A percentile compares a stretch with the other conserved stretches of the same genome.
Conservation (phyloP, 2,113 vertebrate genomes). For the Oreochromis niloticus region DNA sequence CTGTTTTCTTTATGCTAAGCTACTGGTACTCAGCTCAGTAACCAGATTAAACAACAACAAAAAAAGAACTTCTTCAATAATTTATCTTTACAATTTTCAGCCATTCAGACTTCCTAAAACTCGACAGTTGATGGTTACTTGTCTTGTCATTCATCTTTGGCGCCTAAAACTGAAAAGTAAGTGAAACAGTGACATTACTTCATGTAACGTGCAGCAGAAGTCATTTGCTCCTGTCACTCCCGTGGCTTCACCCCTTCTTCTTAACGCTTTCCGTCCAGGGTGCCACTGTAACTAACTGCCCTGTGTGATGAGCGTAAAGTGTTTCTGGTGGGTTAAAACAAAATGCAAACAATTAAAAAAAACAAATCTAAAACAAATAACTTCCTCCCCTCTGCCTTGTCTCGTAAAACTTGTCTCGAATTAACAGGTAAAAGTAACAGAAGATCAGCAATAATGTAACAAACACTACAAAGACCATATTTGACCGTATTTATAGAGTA, state of each 20-base stretch:
- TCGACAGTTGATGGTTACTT: not conserved
- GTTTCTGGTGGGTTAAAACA: not conserved
- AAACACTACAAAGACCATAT: conserved; percentile 29
- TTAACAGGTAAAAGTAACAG: conserved; percentile 41
- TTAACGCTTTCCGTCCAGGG: not conserved
- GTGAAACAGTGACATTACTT: not conserved
- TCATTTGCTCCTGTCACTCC: not conserved
- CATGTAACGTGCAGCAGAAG: not conserved
- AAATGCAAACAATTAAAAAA: not conserved
- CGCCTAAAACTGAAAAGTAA: conserved; percentile 18
- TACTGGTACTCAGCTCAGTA: conserved; percentile 27
- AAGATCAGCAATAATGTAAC: conserved; percentile 18
- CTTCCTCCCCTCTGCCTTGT: not conserved
- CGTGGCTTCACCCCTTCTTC: not conserved
- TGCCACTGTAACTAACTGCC: not conserved
- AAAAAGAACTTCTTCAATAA: not conserved
- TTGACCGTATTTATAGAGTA: not conserved
- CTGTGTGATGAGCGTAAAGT: not conserved
- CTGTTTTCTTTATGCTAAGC: not conserved
- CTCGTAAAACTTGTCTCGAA: not conserved
- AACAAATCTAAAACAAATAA: not conserved
- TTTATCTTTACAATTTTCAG: conserved; percentile 7
- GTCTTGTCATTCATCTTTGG: conserved; percentile 12
- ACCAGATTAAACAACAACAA: conserved; percentile 2
- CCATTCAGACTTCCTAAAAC: conserved; percentile 6